Evolutionary conservation across 2,797 vertebrate genomes (phyloP).

Genomic region (Taenioides sp.): DNA sequence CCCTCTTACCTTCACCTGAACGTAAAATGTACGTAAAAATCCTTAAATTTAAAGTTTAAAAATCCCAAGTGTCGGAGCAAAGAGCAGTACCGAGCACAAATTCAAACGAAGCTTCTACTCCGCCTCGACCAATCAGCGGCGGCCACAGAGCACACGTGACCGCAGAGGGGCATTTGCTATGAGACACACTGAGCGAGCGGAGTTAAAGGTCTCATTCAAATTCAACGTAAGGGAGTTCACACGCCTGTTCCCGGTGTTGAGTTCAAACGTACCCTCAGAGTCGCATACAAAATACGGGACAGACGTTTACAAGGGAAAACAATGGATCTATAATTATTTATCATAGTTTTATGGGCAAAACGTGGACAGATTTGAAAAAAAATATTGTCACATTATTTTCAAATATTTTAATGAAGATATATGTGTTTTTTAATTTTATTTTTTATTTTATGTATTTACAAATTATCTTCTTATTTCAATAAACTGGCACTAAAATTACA

Average conservation of each 20-base stretch:
- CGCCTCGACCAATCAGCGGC: conserved; percentile 34
- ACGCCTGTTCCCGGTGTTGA: neutral
- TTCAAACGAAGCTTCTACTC: conserved; percentile 29
- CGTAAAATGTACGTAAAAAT: neutral
- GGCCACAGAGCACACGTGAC: neutral
- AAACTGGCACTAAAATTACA: no score
- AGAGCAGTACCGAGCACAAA: neutral
- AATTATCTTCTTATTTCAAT: no score
- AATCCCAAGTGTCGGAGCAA: neutral
- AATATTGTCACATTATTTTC: neutral
- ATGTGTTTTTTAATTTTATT: no score
- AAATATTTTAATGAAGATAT: neutral
- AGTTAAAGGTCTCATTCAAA: neutral
- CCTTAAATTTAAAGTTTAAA: neutral
- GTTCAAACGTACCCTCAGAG: neutral
- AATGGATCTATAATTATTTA: neutral
- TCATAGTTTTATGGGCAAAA: no score
- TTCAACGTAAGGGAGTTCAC: neutral
- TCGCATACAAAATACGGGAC: neutral
- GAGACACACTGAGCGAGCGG: neutral
- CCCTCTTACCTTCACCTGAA: no score
- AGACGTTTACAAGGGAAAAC: neutral
- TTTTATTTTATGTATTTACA: neutral
- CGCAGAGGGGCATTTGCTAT: conserved; percentile 5
- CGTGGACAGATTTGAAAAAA: neutral